Evolutionary conservation across 1,140 invertebrate species (phyloP).

Genomic region (Pseudomyrmex concolor): DNA sequence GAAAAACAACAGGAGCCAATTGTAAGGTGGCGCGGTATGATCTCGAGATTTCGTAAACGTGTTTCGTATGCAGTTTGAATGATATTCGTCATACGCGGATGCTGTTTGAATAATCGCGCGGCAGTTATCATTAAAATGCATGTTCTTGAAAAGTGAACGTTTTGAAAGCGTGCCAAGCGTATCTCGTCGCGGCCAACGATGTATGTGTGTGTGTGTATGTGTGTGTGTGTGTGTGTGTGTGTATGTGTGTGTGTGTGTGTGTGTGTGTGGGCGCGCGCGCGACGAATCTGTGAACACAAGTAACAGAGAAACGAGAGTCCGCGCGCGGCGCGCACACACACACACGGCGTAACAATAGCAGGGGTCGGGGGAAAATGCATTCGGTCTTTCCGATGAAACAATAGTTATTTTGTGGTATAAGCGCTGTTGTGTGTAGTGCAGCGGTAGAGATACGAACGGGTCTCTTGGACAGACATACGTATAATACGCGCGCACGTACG

Average conservation of each 20-base stretch:
- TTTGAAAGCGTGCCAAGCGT: constrained; percentile 67
- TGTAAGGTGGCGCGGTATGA: not conserved
- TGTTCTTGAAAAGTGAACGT: constrained; percentile 63
- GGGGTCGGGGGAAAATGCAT: constrained; percentile 55
- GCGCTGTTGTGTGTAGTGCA: constrained; percentile 43
- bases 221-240: no score
- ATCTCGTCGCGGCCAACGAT: not conserved
- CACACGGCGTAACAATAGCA: constrained; percentile 46
- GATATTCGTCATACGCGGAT: not conserved
- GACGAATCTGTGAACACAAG: no score
- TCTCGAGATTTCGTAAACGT: not conserved
- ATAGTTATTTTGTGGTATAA: constrained; percentile 72
- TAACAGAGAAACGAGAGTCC: not conserved
- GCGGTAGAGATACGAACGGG: constrained; percentile 58
- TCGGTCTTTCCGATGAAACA: constrained; percentile 68
- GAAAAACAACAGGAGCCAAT: no score
- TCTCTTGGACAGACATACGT: constrained; percentile 20
- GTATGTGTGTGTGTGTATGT: no score
- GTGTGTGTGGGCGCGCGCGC: no score
- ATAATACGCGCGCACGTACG: no score
- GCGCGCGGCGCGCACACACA: not conserved
- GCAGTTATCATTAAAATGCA: constrained; percentile 36
- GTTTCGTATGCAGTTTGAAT: not conserved
- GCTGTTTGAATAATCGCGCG: constrained; percentile 14
- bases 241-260: no score